Base-by-base conservation (phyloP, 2,888 invertebrate genomes). In the Megaustenia siamemsis region DNA sequence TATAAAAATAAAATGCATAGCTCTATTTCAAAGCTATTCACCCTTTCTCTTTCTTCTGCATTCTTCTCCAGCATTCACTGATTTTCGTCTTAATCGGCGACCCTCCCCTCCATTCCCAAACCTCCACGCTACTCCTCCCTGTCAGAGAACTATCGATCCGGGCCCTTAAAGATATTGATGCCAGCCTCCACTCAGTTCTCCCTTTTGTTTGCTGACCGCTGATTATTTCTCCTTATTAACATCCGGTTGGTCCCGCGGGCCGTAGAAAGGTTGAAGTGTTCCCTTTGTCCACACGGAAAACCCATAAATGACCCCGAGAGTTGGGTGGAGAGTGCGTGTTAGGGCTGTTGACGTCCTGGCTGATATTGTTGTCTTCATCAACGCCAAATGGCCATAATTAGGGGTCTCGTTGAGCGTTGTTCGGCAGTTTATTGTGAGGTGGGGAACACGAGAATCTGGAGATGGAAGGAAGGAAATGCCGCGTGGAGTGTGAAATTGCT, bases 201-300 rank as follows among this genome's bases (percentile, higher is more conserved):
- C 75, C 77, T 56, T 53, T 77, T 53, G 53, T 77, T 75, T 75
- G 73, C 6, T 75, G 73, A 73, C 10, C 43, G 28, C 45, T 75
- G 73, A 75, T 75, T 43, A 75, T 75, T 75, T 75, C 49, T 35
- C 73, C 49, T 75, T 75, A 75, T 45, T 40, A 75, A 45, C 73
- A 75, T 75, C 73, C 45, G 45, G 45, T 45, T 45, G 45, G 32
- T 32, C 77, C 53, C 6, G 56, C 32, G 56, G 56, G 28, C 4
- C 28, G 73, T 5, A 56, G 56, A 77, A n/a, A 21, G 18, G 53
- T 32, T 77, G 45, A 18, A 77, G 56, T 56, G 77, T 38, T 56
- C 32, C 53, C 35, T 45, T 56, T 77, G 49, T 71, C 6, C 2
- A 6, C 35, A 1, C 60, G 38, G 60, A 66, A 28, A 60, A 15